phyloP scores from a whole-genome alignment of 2,113 vertebrate species.

The Ibidorhyncha struthersii region DNA sequence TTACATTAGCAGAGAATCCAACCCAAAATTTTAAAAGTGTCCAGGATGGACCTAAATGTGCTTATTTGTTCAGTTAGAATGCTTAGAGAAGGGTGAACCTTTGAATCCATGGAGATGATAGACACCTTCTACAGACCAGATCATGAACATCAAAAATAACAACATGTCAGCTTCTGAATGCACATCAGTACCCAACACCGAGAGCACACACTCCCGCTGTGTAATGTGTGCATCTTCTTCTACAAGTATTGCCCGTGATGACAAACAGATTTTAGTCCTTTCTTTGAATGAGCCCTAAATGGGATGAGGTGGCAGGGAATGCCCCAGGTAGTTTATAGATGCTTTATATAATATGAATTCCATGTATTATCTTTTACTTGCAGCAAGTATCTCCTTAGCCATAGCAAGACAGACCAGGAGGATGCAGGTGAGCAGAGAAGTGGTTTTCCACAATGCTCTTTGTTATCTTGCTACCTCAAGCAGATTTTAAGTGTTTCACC shows the following conservation, averaged over 20 bases:
- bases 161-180: neutral
- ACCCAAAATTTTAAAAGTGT: neutral
- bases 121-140: neutral
- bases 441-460: neutral
- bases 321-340: neutral
- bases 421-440: neutral
- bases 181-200: neutral
- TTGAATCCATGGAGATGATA: neutral
- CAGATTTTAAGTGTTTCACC: neutral
- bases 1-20: neutral
- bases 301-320: neutral
- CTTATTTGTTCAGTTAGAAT: neutral
- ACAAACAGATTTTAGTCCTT: neutral
- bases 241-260: neutral
- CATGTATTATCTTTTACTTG: neutral
- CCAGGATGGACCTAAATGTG: neutral
- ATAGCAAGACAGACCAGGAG: neutral
- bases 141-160: neutral
- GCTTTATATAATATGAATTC: neutral
- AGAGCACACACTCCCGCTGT: rapidly evolving
- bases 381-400: neutral
- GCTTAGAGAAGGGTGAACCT: neutral
- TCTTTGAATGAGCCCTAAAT: neutral
- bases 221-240: neutral
- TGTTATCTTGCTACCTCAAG: neutral